Conservation (phyloP, 2,888 invertebrate genomes). For the Nesidiocoris tenuis region DNA sequence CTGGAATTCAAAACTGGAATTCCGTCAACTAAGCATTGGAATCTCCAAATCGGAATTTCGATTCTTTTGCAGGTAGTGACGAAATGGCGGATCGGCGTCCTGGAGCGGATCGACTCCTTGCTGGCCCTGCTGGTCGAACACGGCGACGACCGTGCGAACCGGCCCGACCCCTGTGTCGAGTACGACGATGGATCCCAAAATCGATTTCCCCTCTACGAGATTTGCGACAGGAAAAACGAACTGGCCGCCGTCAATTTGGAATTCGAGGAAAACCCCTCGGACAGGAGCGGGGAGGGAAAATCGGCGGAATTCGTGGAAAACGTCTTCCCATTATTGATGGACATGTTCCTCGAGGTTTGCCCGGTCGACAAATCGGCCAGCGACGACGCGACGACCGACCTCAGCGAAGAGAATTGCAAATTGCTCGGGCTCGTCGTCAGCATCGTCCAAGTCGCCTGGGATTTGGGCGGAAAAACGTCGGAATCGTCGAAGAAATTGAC, state of each 20-base stretch:
- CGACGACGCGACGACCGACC: background rate
- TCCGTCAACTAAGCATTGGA: no score
- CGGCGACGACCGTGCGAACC: background rate
- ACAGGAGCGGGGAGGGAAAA: background rate
- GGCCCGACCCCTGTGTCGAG: background rate
- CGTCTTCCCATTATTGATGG: slow-evolving; percentile 69
- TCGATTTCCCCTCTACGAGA: background rate
- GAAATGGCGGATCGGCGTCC: slow-evolving; percentile 69
- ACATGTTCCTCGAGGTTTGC: slow-evolving; percentile 80
- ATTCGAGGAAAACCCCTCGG: background rate
- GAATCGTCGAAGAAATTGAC: slow-evolving; percentile 19
- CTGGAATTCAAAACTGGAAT: no score
- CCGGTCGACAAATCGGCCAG: slow-evolving; percentile 54
- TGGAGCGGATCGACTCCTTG: slow-evolving; percentile 65
- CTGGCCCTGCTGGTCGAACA: background rate
- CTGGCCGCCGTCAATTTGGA: background rate
- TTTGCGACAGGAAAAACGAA: background rate
- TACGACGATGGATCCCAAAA: background rate
- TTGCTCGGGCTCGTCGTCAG: slow-evolving; percentile 5
- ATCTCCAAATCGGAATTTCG: no score
- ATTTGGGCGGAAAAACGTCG: background rate
- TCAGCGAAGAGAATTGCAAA: slow-evolving; percentile 20
- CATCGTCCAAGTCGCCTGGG: slow-evolving; percentile 11
- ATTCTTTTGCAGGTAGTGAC: slow-evolving; percentile 56
- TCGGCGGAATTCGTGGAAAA: slow-evolving; percentile 61